These are phyloP conservation scores for Microctonus hyperodae DNA, from an alignment of 2,888 invertebrate species.

Conservation along the genomic window DNA sequence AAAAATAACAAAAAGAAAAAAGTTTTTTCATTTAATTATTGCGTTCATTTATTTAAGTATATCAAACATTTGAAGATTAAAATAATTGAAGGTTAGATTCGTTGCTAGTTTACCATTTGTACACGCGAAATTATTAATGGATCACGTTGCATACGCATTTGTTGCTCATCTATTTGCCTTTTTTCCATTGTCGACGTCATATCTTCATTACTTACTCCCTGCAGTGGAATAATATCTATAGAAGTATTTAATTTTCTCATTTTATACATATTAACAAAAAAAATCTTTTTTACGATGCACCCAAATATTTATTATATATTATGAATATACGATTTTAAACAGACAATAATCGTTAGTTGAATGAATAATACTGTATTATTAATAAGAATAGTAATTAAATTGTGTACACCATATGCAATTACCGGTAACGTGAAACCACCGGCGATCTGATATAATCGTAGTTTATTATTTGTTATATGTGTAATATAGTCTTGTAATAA, in stretches of 20 bases:
- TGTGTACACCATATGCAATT: conserved; percentile 6
- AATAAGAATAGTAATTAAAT: conserved; percentile 1
- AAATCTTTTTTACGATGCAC: conserved; percentile 1
- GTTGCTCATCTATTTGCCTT: conserved; percentile 37
- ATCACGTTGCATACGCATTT: conserved; percentile 53
- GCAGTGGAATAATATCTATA: conserved; percentile 60
- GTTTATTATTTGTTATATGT: conserved; percentile 9
- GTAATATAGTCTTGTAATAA: neutral
- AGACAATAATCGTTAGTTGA: neutral
- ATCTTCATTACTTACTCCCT: conserved; percentile 54
- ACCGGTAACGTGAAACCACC: conserved; percentile 22
- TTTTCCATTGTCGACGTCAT: conserved; percentile 44
- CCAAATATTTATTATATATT: neutral
- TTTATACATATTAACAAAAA: conserved; percentile 49
- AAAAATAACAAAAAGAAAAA: conserved; percentile 44
- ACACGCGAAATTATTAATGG: conserved; percentile 65
- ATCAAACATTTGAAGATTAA: neutral
- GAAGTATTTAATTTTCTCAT: conserved; percentile 56
- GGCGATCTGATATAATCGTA: conserved; percentile 7
- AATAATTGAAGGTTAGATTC: conserved; percentile 18
- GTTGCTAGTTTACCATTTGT: conserved; percentile 61
- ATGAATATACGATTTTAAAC: neutral
- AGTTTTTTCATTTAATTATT: neutral
- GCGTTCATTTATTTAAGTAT: neutral
- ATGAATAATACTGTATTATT: neutral